Base-by-base conservation (phyloP, 2,888 invertebrate species). In the Athalia circularis region DNA sequence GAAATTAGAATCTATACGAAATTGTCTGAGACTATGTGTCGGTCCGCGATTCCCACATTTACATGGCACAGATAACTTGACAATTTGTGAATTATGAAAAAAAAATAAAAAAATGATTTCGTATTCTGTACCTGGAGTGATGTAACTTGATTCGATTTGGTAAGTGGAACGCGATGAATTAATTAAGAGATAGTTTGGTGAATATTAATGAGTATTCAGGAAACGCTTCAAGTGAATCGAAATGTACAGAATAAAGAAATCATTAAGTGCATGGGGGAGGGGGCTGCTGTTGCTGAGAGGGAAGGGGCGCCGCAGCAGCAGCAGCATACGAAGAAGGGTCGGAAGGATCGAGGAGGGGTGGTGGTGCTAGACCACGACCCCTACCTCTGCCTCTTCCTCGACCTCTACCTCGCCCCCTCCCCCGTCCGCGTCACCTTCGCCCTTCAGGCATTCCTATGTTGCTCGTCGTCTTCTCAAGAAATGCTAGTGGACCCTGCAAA, bases 401-500 rank as follows among this genome's bases (percentile, higher is more conserved):
- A 89, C 93, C 93, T 89, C 93, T 92, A 88, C 93, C 93, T 87
- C 93, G 94, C 93, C 95, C 95, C 95, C 95, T 95, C 94, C 95
- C 95, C 92, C 95, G 94, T 93, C 95, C 95, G 93, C 95, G 95
- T 95, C 95, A 95, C 95, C 95, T 95, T 85, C 95, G 91, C 90
- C 95, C 95, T 90, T 96, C 96, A 76, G 95, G 95, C 93, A 96
- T 93, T 79, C 97, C 97, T 93, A 97, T 97, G 91, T 96, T 97
- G 91, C 96, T 96, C 86, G 97, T 96, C 82, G 96, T 96, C 92
- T 97, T 96, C 92, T 97, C 97, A 80, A 97, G 92, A 88, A 95
- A 97, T 0, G 97, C 97, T 81, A 97, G 92, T 0, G 97, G 97
- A 6, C 97, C 96, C 83, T 96, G 96, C 77, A 96, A 92, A 3